Evolutionary conservation across 2,113 vertebrate species (phyloP).

Genomic region (Lanius ludovicianus): DNA sequence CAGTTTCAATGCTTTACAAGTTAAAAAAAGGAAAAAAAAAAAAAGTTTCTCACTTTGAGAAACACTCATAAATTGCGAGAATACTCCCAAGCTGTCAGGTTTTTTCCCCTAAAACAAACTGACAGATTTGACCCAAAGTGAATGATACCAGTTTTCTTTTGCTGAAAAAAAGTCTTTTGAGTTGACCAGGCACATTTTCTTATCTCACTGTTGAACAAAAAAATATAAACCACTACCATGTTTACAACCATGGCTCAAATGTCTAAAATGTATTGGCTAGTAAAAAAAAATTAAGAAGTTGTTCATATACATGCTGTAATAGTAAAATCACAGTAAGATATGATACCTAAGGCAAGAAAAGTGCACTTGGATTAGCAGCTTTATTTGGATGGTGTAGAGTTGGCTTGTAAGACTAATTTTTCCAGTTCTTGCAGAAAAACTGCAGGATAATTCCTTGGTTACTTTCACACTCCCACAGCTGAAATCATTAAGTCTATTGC

Average conservation of each 20-base stretch:
- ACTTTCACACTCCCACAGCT: background rate
- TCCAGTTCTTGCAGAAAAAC: background rate
- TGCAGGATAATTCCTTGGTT: background rate
- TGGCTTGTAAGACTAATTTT: background rate
- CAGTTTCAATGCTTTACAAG: background rate
- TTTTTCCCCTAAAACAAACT: background rate
- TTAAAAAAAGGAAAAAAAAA: background rate
- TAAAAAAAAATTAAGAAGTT: background rate
- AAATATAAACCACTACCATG: background rate
- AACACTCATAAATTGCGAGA: background rate
- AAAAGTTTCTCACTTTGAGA: background rate
- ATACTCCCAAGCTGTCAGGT: background rate
- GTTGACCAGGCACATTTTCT: background rate
- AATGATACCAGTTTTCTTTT: background rate
- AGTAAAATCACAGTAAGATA: background rate
- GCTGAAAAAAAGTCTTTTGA: background rate
- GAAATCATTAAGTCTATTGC: background rate
- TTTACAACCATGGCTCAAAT: background rate
- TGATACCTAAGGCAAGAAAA: background rate
- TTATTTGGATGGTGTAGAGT: background rate
- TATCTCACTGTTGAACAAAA: background rate
- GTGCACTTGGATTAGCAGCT: background rate
- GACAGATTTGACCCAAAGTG: background rate
- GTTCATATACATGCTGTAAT: background rate
- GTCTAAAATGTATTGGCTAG: background rate